These are phyloP conservation scores for Merops nubicus DNA, from an alignment of 2,113 vertebrate genomes.

Conservation along the genomic window DNA sequence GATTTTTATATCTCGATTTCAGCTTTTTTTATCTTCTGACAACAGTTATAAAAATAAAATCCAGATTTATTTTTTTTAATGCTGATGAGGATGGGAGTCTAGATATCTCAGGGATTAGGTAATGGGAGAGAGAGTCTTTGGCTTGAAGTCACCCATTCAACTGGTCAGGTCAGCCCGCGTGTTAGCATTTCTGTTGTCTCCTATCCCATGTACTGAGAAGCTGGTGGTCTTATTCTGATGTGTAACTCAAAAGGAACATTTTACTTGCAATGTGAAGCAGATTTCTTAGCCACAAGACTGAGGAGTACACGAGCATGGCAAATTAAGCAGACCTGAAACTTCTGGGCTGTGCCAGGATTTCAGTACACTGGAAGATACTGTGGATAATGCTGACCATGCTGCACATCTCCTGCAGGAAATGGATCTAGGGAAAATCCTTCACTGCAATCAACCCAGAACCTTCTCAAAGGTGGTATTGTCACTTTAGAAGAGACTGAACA, in stretches of 20 bases:
- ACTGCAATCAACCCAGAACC: not conserved
- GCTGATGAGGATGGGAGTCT: slow-evolving; percentile 10
- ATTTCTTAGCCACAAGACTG: not conserved
- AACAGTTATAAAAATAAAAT: slow-evolving; percentile 39
- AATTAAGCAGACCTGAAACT: not conserved
- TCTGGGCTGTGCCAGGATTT: not conserved
- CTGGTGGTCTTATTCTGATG: not conserved
- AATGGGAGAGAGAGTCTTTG: slow-evolving; percentile 44
- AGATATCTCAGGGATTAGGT: slow-evolving; percentile 55
- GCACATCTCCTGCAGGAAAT: not conserved
- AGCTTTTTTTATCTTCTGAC: slow-evolving; percentile 31
- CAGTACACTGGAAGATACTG: not conserved
- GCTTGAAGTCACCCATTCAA: slow-evolving; percentile 38
- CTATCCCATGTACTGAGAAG: not conserved
- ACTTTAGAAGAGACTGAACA: not conserved
- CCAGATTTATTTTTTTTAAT: not conserved
- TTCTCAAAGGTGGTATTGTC: not conserved
- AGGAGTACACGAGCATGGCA: not conserved
- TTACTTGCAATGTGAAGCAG: not conserved
- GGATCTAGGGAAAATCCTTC: not conserved
- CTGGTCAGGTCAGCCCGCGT: not conserved
- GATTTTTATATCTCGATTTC: not conserved
- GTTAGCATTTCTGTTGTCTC: not conserved
- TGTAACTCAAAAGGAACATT: not conserved
- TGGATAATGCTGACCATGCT: not conserved